Base-by-base conservation (phyloP, 2,113 vertebrate species). In the Crotalus horridus region DNA sequence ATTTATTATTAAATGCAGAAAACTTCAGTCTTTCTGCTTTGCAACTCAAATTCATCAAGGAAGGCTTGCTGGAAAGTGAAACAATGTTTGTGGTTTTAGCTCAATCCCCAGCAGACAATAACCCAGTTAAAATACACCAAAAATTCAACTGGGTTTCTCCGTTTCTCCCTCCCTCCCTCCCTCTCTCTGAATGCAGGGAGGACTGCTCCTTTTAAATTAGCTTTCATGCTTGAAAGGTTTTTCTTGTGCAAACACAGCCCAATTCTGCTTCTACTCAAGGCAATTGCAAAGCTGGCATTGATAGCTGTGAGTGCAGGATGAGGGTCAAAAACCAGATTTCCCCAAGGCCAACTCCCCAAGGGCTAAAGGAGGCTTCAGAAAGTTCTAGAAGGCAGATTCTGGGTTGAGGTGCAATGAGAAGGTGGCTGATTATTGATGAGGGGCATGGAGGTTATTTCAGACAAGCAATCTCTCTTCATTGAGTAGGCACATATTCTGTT, bases 161-260 rank as follows among this genome's bases (percentile, higher is more conserved):
- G 39, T 43, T 51, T 3, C 88, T 90, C 94, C 93, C 93, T 0
- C 94, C 93, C 90, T 39, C 64, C 2, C 88, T 90, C 94, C 93
- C 93, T 0, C 89, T 90, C 95, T 95, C 94, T 86, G 88, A 96
- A 94, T 93, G 89, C 90, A 90, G 89, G 94, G 89, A 95, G 94
- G 92, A 92, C 94, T 93, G 95, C 39, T 96, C 92, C 95, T 95
- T 95, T 94, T 93, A 97, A 96, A 96, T 96, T 93, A 96, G 95
- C 95, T 96, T 94, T 96, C 95, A 95, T 95, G 95, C 95, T 95
- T n/a, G 0, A 96, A 94, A 93, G 94, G 88, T 95, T 90, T 96
- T 96, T 94, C 95, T 64, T 94, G 94, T 86, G 95, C 3, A 0
- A 61, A 89, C 59, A 55, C 91, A 95, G 95, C 88, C 94, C 0